A percentile compares a stretch with the other conserved stretches of the same genome.
phyloP scores from a whole-genome alignment of 2,113 vertebrate species.

The Physeter macrocephalus region DNA sequence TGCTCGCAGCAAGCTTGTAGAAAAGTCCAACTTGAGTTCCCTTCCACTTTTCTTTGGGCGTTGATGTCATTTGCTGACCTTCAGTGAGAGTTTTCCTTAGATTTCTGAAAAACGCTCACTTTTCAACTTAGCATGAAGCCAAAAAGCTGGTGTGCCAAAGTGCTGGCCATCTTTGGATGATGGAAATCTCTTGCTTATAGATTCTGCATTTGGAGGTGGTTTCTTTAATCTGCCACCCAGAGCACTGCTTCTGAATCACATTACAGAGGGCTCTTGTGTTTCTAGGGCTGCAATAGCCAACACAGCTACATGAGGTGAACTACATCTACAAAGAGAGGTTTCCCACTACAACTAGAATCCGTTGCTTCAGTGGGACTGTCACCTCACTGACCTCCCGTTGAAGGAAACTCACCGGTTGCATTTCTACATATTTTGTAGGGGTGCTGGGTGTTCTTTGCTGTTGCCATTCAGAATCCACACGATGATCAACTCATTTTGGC shows the following conservation, averaged over 20 bases:
- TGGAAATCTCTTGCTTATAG: neutral
- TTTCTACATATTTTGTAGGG: accelerated
- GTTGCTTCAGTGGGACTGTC: neutral
- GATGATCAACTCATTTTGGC: neutral
- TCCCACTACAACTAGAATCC: neutral
- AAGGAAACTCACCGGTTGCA: accelerated
- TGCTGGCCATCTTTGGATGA: neutral
- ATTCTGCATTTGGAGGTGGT: neutral
- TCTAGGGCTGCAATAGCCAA: neutral
- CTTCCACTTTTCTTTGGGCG: neutral
- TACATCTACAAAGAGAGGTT: neutral
- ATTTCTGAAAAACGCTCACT: neutral
- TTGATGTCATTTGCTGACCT: neutral
- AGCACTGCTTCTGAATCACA: neutral
- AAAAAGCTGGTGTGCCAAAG: neutral
- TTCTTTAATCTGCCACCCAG: neutral
- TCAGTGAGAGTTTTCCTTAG: neutral
- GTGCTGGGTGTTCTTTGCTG: neutral
- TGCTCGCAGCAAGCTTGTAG: neutral
- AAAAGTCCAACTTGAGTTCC: neutral
- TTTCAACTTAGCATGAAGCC: neutral
- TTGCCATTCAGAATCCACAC: neutral
- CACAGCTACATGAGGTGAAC: neutral
- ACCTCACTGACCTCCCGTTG: neutral
- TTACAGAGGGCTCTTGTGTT: neutral